Conservation (phyloP, 23 tunicate species). For the Ciona savignyi region DNA sequence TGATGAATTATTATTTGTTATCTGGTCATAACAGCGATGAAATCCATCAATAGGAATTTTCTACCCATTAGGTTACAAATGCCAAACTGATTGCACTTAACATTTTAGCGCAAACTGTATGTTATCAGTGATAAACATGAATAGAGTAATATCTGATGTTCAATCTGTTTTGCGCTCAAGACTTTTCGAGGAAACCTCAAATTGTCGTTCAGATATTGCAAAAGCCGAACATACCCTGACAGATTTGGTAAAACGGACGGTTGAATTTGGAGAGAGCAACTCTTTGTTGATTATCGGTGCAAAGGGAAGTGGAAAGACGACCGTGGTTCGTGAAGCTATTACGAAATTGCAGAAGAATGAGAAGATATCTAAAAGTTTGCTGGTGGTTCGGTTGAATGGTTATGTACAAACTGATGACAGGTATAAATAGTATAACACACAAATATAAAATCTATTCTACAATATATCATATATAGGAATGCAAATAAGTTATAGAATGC, state of each 20-base stretch:
- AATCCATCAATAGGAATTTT: no score
- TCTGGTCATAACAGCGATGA: no score
- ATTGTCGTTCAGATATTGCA: not conserved
- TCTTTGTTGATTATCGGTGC: slow-evolving; percentile 70
- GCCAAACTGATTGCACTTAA: no score
- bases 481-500: no score
- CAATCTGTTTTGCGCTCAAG: not conserved
- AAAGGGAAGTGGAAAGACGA: slow-evolving; percentile 63
- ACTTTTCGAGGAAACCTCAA: not conserved
- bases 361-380: slow-evolving; percentile 15
- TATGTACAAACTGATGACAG: slow-evolving; percentile 83
- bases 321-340: slow-evolving; percentile 23
- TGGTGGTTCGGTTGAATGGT: slow-evolving; percentile 71
- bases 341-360: slow-evolving; percentile 5
- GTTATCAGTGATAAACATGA: not conserved
- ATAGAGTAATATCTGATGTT: not conserved
- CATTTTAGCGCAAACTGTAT: no score
- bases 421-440: slow-evolving; percentile 13
- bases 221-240: not conserved
- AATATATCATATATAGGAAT: no score
- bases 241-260: slow-evolving; percentile 28
- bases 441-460: no score
- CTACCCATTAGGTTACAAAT: no score
- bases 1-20: no score
- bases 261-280: slow-evolving; percentile 79